Conservation (phyloP, 1,140 invertebrate genomes). For the Chironomus striatipennis region DNA sequence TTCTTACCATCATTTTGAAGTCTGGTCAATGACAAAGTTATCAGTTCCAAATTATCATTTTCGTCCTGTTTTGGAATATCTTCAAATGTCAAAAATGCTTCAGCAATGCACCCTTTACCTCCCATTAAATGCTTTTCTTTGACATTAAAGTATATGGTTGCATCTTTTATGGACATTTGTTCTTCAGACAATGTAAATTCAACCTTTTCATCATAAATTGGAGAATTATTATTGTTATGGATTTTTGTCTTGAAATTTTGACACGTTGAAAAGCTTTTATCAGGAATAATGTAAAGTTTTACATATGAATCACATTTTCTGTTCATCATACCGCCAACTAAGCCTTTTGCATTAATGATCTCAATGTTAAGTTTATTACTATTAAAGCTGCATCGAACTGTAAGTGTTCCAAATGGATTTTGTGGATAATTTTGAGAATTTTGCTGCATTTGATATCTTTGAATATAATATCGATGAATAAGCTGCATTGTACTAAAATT, state of each 20-base stretch:
- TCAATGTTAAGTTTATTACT: constrained; percentile 44
- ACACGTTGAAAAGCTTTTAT: constrained; percentile 64
- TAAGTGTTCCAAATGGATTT: constrained; percentile 52
- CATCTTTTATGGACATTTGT: constrained; percentile 57
- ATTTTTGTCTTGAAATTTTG: constrained; percentile 70
- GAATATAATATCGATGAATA: constrained; percentile 76
- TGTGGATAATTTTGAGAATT: constrained; percentile 43
- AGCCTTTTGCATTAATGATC: background rate
- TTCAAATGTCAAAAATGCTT: constrained; percentile 69
- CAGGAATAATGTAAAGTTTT: constrained; percentile 68
- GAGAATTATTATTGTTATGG: constrained; percentile 79
- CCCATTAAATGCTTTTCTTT: constrained; percentile 89
- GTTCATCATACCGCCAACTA: background rate
- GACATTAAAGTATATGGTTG: constrained; percentile 69
- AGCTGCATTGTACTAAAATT: constrained; percentile 77
- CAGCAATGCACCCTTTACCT: constrained; percentile 81
- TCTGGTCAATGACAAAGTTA: constrained; percentile 64
- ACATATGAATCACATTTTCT: constrained; percentile 74
- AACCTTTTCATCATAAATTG: constrained; percentile 84
- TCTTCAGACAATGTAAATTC: constrained; percentile 65
- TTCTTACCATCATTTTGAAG: constrained; percentile 56
- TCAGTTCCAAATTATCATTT: constrained; percentile 49
- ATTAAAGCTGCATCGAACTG: constrained; percentile 58
- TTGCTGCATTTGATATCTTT: constrained; percentile 60
- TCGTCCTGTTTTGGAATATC: constrained; percentile 51